These are phyloP conservation scores for Drosophila subobscura DNA, from an alignment of 1,140 invertebrate species.

Conservation along the genomic window DNA sequence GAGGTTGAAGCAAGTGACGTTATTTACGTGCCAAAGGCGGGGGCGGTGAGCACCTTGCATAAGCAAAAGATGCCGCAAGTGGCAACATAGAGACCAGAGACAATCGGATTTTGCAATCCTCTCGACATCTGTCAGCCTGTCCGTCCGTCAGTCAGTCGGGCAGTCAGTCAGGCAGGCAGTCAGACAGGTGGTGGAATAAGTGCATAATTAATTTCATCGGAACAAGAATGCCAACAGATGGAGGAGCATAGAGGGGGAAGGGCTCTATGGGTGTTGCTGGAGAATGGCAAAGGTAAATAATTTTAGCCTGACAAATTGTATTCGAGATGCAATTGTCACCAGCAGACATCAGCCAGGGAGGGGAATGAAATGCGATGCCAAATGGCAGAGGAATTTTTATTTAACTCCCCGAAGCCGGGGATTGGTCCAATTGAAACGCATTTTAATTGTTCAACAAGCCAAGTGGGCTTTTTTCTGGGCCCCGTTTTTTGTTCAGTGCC, in stretches of 20 bases:
- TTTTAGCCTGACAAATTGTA: slow-evolving; percentile 56
- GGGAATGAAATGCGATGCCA: slow-evolving; percentile 36
- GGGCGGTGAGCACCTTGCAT: slow-evolving; percentile 1
- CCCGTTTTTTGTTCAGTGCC: slow-evolving; percentile 13
- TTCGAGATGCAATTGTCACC: slow-evolving; percentile 62
- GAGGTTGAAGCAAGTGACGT: slow-evolving; percentile 15
- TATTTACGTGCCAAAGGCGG: slow-evolving; percentile 10
- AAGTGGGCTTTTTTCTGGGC: background rate
- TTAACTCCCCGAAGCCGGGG: background rate
- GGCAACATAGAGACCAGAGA: slow-evolving; percentile 11
- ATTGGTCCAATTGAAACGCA: slow-evolving; percentile 6
- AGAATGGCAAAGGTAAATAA: slow-evolving; percentile 14
- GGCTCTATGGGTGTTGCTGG: background rate
- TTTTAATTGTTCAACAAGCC: slow-evolving; percentile 54
- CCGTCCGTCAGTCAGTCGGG: background rate
- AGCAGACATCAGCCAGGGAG: slow-evolving; percentile 47
- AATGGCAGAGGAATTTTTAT: slow-evolving; percentile 37
- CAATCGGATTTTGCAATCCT: slow-evolving; percentile 55
- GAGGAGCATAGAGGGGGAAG: background rate
- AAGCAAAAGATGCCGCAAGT: slow-evolving; percentile 19
- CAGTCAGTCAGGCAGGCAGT: too few species aligned
- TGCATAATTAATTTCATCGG: slow-evolving; percentile 69
- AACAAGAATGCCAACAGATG: slow-evolving; percentile 19
- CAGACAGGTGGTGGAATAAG: slow-evolving; percentile 27
- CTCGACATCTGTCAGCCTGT: slow-evolving; percentile 37